Evolutionary conservation across 2,888 invertebrate genomes (phyloP), one percentile per base, ranked within the genome.

Genomic region (Drosophila bunnanda): DNA sequence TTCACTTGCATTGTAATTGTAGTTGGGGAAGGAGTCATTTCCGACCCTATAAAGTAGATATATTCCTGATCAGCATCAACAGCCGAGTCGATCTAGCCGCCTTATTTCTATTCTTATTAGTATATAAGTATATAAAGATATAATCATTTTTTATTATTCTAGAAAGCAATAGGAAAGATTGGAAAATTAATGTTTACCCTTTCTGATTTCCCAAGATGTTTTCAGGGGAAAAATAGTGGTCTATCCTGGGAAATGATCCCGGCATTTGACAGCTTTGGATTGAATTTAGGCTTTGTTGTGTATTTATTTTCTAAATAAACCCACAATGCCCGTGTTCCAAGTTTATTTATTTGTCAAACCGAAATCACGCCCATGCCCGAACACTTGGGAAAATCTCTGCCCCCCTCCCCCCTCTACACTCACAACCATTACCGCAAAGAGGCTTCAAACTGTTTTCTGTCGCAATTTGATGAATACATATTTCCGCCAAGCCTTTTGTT

Each of bases 391-490:
- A 34, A 58, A 43, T 22, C 59, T 20, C 20, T 39, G 38, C 38
- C 38, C 38, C n/a, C 7, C 50, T 50, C 41, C 30, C 12, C 39
- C 20, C 20, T 22, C 30, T 30, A 30, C 20, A 32, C n/a, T 9
- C 12, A 32, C 30, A 54, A 7, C 39, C 59, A 60, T 54, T 41
- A 32, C 32, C 20, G 20, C 53, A 59, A 62, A 36, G 59, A 64
- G 36, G 62, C 48, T 22, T 13, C 30, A 17, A 38, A 20, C 30
- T 13, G 34, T 46, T 52, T 65, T 56, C 54, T 54, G 65, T 66
- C 41, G 59, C 39, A 48, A 32, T 32, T 50, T 9, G 32, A 50
- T 50, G 50, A 50, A 50, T 32, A 50, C 50, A 50, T 50, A 50
- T 50, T 50, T 50, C 50, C 50, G 32, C 30, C 5, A 5, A 15